Percentiles rank a stretch among this genome's conserved stretches.
These are phyloP conservation scores for Antidorcas marsupialis DNA, from an alignment of 2,113 vertebrate genomes.

Conservation along the genomic window DNA sequence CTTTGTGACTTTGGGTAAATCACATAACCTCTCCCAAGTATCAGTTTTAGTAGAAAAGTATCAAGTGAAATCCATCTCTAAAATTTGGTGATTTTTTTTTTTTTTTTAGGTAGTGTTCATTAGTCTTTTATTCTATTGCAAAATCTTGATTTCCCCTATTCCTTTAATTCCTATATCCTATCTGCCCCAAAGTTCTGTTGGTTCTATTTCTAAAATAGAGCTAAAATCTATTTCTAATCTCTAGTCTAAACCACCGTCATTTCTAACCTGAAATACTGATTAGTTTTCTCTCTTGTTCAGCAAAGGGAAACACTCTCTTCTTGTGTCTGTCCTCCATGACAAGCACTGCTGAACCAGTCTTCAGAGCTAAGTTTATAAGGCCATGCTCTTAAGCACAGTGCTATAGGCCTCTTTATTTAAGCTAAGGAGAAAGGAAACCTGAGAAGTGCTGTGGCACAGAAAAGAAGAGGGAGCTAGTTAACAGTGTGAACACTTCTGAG, in stretches of 20 bases:
- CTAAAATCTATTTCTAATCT: not conserved
- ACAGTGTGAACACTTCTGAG: not conserved
- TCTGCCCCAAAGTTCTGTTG: not conserved
- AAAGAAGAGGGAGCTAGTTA: not conserved
- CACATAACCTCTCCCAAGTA: not conserved
- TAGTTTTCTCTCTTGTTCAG: not conserved
- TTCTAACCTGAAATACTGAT: not conserved
- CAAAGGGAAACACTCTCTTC: not conserved
- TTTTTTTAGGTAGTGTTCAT: not conserved
- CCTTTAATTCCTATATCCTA: not conserved
- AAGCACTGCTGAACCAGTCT: not conserved
- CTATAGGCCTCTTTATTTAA: not conserved
- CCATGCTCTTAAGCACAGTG: not conserved
- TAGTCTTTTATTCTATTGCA: not conserved
- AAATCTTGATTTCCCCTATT: not conserved
- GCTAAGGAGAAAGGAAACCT: not conserved
- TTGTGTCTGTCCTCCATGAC: not conserved
- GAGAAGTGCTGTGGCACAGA: not conserved
- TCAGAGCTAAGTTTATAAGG: not conserved
- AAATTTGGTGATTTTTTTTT: not conserved
- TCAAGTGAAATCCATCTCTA: not conserved
- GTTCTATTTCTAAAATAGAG: not conserved
- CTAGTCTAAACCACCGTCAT: not conserved
- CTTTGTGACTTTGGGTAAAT: not conserved
- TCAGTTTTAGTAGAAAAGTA: not conserved